phyloP scores from a whole-genome alignment of 2,113 vertebrate species.

The Trichomycterus rosablanca region DNA sequence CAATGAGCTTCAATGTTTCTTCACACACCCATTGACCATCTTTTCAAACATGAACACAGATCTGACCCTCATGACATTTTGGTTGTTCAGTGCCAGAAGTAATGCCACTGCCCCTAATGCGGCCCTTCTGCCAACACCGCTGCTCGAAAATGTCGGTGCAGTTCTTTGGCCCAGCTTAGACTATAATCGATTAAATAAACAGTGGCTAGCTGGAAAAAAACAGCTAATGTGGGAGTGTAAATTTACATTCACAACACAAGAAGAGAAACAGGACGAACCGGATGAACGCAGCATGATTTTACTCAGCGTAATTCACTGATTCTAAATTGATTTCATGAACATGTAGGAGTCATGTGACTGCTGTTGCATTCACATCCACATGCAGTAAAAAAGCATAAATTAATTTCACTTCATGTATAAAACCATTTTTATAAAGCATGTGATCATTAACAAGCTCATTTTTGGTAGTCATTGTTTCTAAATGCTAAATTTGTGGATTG shows the following conservation, averaged over 20 bases:
- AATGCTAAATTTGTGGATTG: too few relatives aligned
- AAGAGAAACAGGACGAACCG: neutral
- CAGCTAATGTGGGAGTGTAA: neutral
- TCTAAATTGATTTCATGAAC: too few relatives aligned
- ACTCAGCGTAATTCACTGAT: too few relatives aligned
- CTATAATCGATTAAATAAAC: slow-evolving; percentile 7
- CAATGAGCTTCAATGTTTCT: slow-evolving; percentile 42
- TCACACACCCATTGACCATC: slow-evolving; percentile 46
- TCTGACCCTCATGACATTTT: slow-evolving; percentile 4
- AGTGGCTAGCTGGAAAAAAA: neutral
- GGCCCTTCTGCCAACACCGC: neutral
- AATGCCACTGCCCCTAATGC: neutral
- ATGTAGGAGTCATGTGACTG: too few relatives aligned
- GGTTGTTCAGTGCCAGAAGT: slow-evolving; percentile 3
- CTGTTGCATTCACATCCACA: too few relatives aligned
- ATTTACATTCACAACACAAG: neutral
- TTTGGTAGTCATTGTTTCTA: too few relatives aligned
- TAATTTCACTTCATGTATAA: too few relatives aligned
- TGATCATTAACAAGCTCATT: too few relatives aligned
- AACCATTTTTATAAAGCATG: too few relatives aligned
- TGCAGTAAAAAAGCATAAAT: too few relatives aligned
- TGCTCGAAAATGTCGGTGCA: neutral
- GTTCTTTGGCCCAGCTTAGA: neutral
- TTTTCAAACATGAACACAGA: slow-evolving; percentile 26
- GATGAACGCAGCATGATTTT: neutral